Percentiles rank a stretch among this genome's conserved stretches.
Conservation (phyloP, 2,113 vertebrate genomes). For the Spilogale gracilis region DNA sequence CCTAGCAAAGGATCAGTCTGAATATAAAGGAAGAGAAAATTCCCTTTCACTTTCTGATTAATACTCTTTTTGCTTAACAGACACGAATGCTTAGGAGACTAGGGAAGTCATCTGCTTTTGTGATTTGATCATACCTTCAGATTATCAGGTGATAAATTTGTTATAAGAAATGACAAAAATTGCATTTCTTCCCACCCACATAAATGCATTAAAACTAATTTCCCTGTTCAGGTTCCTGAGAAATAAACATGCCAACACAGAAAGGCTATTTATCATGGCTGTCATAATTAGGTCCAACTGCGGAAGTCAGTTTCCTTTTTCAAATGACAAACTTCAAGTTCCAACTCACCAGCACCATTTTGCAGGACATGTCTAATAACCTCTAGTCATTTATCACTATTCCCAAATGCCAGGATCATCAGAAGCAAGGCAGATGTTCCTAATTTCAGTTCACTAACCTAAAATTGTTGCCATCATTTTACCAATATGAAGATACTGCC, state of each 20-base stretch:
- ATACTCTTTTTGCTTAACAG: constrained; percentile 56
- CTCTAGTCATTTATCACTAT: constrained; percentile 71
- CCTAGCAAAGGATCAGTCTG: background rate
- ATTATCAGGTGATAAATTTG: constrained; percentile 71
- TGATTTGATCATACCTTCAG: constrained; percentile 78
- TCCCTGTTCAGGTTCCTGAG: constrained; percentile 67
- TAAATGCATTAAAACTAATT: constrained; percentile 73
- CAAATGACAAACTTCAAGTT: constrained; percentile 80
- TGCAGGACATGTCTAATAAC: constrained; percentile 75
- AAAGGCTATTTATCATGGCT: constrained; percentile 81
- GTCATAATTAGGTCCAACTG: constrained; percentile 78
- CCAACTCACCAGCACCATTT: constrained; percentile 68
- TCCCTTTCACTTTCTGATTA: constrained; percentile 63
- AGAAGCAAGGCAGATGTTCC: constrained; percentile 72
- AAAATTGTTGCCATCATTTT: constrained; percentile 72
- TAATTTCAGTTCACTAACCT: constrained; percentile 73
- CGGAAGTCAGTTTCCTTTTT: constrained; percentile 74
- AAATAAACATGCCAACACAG: constrained; percentile 69
- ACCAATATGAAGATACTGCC: constrained; percentile 32
- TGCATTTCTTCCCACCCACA: constrained; percentile 63
- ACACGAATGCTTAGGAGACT: constrained; percentile 33
- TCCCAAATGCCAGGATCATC: constrained; percentile 77
- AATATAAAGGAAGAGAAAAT: constrained; percentile 67
- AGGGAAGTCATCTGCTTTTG: constrained; percentile 54
- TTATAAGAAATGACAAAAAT: constrained; percentile 74